Evolutionary conservation across 2,797 vertebrate genomes (phyloP), one percentile per base, ranked within the genome.

Genomic region (Hoplostethus atlanticus): DNA sequence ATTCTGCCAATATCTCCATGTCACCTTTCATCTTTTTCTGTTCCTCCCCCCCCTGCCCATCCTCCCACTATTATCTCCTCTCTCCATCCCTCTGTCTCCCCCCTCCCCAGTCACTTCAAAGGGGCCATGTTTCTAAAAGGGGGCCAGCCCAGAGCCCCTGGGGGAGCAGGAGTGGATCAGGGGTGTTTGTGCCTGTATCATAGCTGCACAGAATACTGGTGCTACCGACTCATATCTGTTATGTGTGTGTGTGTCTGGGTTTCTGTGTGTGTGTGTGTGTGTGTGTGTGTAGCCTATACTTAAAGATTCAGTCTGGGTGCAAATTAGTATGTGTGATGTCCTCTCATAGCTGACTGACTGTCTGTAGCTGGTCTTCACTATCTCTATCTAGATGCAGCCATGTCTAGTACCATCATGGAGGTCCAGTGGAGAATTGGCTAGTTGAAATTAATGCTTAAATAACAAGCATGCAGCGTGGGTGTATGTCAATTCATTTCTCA

Each of bases 41-140:
- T 73, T 38, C 15, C 16, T 46, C n/a, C 44, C 48, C 55, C 17
- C 64, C 40, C 31, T 61, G 10, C 65, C 31, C 30, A 21, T 38
- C 31, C 62, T 30, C 60, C 48, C 36, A 36, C 16, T 59, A 13
- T 64, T 57, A 68, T 73, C 51, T n/a, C 58, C 66, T 70, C 28
- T 36, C 46, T 69, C 46, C 44, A 7, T 34, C 65, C 40, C 40
- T 66, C 36, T 0, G 28, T 28, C 73, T 17, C 66, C 57, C 64
- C 71, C 54, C 58, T 67, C 48, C 21, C 50, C 40, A 7, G 5
- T 25, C 31, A 81, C 89, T 84, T 85, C 87, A 91, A 90, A 93
- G 90, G 71, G 83, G 55, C 54, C 77, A 73, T 79, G 71, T 77
- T 82, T 90, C 74, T 87, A 79, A 83, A 82, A 64, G 48, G 64